Evolutionary conservation across 2,888 invertebrate genomes (phyloP).

Genomic region (Acanthopleura granulata): DNA sequence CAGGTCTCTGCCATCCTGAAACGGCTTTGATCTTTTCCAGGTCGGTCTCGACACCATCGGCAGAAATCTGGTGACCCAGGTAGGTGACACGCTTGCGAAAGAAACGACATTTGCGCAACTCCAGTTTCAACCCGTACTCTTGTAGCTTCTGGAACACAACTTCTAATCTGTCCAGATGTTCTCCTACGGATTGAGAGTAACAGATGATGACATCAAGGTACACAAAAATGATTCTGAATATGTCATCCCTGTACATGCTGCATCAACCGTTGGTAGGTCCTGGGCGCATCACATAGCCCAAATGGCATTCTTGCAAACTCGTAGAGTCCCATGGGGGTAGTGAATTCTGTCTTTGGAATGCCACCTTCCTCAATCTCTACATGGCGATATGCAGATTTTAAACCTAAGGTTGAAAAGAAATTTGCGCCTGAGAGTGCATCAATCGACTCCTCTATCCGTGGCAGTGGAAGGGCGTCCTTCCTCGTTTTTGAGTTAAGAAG

Average conservation of each 20-base stretch:
- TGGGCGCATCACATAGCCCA: slow-evolving; percentile 23
- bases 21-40: slow-evolving; percentile 25
- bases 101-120: slow-evolving; percentile 28
- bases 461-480: neutral
- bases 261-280: slow-evolving; percentile 29
- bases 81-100: slow-evolving; percentile 29
- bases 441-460: neutral
- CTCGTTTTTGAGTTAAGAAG: neutral
- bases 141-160: slow-evolving; percentile 25
- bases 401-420: neutral
- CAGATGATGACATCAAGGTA: slow-evolving; percentile 26
- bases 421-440: neutral
- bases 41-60: slow-evolving; percentile 23
- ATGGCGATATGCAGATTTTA: neutral
- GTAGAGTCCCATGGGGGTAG: slow-evolving; percentile 24
- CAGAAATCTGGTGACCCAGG: slow-evolving; percentile 32
- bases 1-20: slow-evolving; percentile 28
- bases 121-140: slow-evolving; percentile 29
- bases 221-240: slow-evolving; percentile 25
- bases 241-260: slow-evolving; percentile 25
- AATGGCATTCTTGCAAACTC: slow-evolving; percentile 30
- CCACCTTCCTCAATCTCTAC: neutral
- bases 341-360: neutral
- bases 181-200: slow-evolving; percentile 27
- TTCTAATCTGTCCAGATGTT: slow-evolving; percentile 28